Evolutionary conservation across 2,113 vertebrate genomes (phyloP), one percentile per base, ranked within the genome.

Genomic region (Cinclus mexicanus): DNA sequence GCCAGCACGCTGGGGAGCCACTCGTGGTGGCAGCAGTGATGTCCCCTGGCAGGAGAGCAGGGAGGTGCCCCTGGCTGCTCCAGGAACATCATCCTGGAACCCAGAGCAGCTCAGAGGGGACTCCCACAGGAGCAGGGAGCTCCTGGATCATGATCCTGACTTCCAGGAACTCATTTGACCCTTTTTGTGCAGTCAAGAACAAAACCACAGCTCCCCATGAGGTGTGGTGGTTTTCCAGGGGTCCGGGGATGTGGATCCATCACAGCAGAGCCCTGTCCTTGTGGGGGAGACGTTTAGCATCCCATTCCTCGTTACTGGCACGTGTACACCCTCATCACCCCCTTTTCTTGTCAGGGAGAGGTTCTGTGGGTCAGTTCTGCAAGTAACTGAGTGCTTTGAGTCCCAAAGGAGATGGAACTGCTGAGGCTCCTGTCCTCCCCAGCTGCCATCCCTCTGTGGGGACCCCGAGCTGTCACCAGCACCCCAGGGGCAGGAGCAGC

Each of bases 261-360:
- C 61, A 8, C 42, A 24, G 59, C 64, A 25, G 24, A 29, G n/a
- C 35, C n/a, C 59, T 11, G 9, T 21, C 68, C 61, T 69, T 5
- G 41, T 41, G 13, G 25, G 33, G 52, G 55, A 47, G 71, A 63
- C 83, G 60, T 94, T 74, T n/a, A 55, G 33, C 50, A 57, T 56
- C 93, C 60, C 77, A 10, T 33, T 55, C 41, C 44, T 75, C 14
- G 0, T 39, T 68, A 22, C 1, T 17, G 39, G 44, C 2, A 9
- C 1, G 1, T 14, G 14, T 20, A 6, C 41, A 9, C 76, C 33
- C 35, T n/a, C 18, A 0, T 3, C 7, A 8, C 28, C 18, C 19
- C 16, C 33, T 49, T 33, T n/a, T 24, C 79, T 33, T 14, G 9
- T 35, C 57, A 14, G 12, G 44, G 41, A 9, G 49, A 14, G 60